These are phyloP conservation scores for Phycodurus eques DNA, from an alignment of 2,113 vertebrate genomes.

Conservation along the genomic window DNA sequence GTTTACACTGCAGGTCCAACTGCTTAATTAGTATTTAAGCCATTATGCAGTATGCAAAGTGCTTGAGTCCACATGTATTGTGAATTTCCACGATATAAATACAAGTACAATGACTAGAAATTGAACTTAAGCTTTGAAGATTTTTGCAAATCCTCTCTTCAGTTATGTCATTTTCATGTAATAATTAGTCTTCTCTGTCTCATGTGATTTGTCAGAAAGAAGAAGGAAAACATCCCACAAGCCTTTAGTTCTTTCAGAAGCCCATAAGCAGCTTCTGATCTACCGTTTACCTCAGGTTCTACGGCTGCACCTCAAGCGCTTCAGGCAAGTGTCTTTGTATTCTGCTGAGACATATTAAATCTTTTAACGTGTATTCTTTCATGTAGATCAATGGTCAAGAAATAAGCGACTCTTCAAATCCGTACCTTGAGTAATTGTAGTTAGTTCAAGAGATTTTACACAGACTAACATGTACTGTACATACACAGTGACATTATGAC, in stretches of 20 bases:
- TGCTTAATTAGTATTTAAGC: no score
- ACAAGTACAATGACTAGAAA: no score
- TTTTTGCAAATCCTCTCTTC: not conserved
- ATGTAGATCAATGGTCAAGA: not conserved
- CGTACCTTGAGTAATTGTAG: not conserved
- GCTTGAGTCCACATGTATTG: no score
- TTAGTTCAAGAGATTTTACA: not conserved
- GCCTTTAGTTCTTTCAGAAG: slow-evolving; percentile 93
- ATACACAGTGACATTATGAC: not conserved
- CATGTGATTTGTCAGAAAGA: slow-evolving; percentile 75
- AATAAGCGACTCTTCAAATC: not conserved
- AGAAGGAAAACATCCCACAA: slow-evolving; percentile 93
- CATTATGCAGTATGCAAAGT: no score
- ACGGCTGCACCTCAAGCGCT: slow-evolving; percentile 98
- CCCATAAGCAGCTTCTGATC: slow-evolving; percentile 98
- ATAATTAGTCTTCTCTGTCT: slow-evolving; percentile 3
- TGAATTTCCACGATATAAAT: no score
- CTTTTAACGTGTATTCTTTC: not conserved
- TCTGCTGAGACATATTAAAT: not conserved
- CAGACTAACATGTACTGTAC: no score
- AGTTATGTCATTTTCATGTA: not conserved
- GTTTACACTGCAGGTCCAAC: no score
- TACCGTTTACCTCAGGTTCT: slow-evolving; percentile 99
- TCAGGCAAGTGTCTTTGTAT: slow-evolving; percentile 80
- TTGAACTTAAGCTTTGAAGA: not conserved